Evolutionary conservation across 2,888 invertebrate genomes (phyloP).

Genomic region (Pyrrhosoma nymphula): DNA sequence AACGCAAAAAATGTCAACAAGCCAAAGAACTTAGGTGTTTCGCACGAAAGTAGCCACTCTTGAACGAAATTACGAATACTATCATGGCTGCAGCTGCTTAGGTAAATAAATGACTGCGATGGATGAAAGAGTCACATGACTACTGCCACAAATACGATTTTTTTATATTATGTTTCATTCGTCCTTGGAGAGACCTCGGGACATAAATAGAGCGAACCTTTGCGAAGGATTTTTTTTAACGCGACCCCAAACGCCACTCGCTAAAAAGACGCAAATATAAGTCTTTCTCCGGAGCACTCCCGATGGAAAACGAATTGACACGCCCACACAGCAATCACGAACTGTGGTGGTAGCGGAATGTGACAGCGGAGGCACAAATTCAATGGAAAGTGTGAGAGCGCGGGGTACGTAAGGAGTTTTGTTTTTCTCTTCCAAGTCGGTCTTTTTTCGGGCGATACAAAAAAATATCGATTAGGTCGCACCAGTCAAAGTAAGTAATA

Average conservation of each 20-base stretch:
- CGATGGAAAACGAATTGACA: background rate
- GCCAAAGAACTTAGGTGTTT: too few relatives aligned
- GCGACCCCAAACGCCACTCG: background rate
- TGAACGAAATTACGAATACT: too few relatives aligned
- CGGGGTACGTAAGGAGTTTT: background rate
- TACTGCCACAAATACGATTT: too few relatives aligned
- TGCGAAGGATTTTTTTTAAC: too few relatives aligned
- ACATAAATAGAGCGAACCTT: too few relatives aligned
- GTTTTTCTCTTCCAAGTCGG: background rate
- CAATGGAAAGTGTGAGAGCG: background rate
- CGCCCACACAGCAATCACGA: background rate
- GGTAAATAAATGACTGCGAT: too few relatives aligned
- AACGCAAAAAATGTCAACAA: too few relatives aligned
- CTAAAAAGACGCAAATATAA: background rate
- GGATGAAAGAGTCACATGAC: too few relatives aligned
- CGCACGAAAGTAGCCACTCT: too few relatives aligned
- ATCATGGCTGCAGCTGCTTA: too few relatives aligned
- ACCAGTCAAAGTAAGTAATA: constrained; percentile 48
- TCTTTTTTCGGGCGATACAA: background rate
- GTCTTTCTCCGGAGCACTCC: background rate
- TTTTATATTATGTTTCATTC: too few relatives aligned
- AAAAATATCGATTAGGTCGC: constrained; percentile 45
- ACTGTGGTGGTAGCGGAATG: background rate
- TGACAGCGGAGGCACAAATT: background rate
- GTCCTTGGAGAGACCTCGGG: too few relatives aligned